Conservation (phyloP, 2,888 invertebrate species). For the Salticus scenicus region DNA sequence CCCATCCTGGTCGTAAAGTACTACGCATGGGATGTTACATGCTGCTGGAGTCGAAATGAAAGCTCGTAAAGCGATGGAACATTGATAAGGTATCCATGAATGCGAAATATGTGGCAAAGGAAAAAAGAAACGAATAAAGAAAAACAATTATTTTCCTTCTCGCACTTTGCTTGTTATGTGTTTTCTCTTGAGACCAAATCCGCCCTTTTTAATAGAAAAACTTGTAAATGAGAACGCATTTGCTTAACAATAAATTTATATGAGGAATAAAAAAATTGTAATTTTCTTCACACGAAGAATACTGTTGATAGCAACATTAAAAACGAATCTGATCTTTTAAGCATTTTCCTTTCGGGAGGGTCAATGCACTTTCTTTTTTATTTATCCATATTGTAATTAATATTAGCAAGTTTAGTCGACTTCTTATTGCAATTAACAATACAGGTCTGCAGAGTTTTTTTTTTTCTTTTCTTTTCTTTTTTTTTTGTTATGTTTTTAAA, state of each 20-base stretch:
- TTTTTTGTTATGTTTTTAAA: too few species aligned
- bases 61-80: slow-evolving; percentile 11
- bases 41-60: slow-evolving; percentile 7
- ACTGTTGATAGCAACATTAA: too few species aligned
- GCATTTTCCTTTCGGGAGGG: too few species aligned
- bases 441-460: too few species aligned
- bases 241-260: background rate
- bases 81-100: slow-evolving; percentile 22
- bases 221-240: background rate
- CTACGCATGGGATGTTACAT: slow-evolving; percentile 4
- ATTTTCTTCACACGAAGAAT: too few species aligned
- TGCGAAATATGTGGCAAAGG: background rate
- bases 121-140: background rate
- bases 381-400: too few species aligned
- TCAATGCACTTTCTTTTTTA: too few species aligned
- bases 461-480: too few species aligned
- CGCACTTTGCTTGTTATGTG: background rate
- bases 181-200: slow-evolving; percentile 5
- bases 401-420: too few species aligned
- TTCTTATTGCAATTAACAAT: too few species aligned
- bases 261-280: background rate
- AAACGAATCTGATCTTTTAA: too few species aligned
- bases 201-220: slow-evolving; percentile 7
- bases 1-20: background rate
- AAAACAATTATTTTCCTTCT: background rate